Evolutionary conservation across 2,797 vertebrate genomes (phyloP), one percentile per base, ranked within the genome.

Genomic region (Melanotaenia pygmaea): DNA sequence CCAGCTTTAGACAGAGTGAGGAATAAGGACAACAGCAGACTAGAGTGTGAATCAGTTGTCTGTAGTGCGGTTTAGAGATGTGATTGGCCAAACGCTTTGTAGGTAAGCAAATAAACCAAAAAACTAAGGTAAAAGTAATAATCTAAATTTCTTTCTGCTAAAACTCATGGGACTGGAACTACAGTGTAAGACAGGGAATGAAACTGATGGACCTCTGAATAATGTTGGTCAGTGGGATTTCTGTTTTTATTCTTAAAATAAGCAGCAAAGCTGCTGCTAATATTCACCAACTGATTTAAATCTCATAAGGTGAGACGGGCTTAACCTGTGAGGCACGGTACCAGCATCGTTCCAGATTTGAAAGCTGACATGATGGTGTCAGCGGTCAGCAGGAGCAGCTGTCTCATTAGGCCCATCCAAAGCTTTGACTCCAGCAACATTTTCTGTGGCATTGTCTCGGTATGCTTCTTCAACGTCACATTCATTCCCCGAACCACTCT

Each of bases 21-120:
- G 32, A 47, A 43, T 32, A 30, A 47, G 14, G 30, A 67, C 61
- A 64, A 83, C 70, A 81, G 72, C 32, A 22, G 26, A n/a, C 16
- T 62, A 73, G 13, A 35, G 67, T 28, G 37, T 20, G 57, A 51
- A 70, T 80, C 69, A 69, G 54, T 45, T 50, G 78, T 82, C 68
- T 67, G 50, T 8, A 4, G 57, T 57, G 56, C 64, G 51, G 76
- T 1, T 79, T 68, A 75, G 26, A 73, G 26, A 59, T 63, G 67
- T 64, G 72, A 75, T 60, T 64, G 51, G 20, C 47, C 64, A 32
- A 64, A 14, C 38, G 68, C 53, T 64, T 40, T 64, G 54, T 56
- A 34, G 7, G 7, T 4, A 34, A 4, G 7, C 32, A 34, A 34
- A 34, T 34, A 34, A 34, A 34, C 32, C 32, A 47, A 64, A 74